phyloP scores from a whole-genome alignment of 1,140 invertebrate species.

The Armadillidium nasatum region DNA sequence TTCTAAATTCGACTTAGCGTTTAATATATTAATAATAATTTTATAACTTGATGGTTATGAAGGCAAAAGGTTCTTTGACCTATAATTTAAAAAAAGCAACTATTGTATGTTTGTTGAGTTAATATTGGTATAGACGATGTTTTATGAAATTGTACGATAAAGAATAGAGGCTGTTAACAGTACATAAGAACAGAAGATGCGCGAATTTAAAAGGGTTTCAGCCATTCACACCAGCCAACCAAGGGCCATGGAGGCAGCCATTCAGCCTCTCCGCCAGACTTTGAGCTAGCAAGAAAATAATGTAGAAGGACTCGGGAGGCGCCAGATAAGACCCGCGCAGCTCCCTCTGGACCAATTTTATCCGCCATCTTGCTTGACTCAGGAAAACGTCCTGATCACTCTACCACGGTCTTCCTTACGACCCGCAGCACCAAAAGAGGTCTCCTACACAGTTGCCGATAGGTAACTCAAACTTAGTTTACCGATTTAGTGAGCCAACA shows the following conservation, averaged over 20 bases:
- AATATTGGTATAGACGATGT: neutral
- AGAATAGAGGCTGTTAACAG: neutral
- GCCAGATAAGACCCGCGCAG: slow-evolving; percentile 3
- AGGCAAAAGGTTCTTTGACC: no score
- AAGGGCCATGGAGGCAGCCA: slow-evolving; percentile 9
- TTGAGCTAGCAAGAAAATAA: neutral
- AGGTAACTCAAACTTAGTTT: neutral
- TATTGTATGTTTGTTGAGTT: no score
- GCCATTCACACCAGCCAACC: slow-evolving; percentile 4
- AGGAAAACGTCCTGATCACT: slow-evolving; percentile 8
- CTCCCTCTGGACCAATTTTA: slow-evolving; percentile 9
- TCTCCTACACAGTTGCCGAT: neutral
- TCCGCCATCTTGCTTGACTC: slow-evolving; percentile 8
- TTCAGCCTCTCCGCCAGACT: slow-evolving; percentile 1
- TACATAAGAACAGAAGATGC: slow-evolving; percentile 1
- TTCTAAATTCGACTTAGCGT: no score
- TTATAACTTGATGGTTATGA: no score
- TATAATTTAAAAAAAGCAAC: no score
- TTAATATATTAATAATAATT: no score
- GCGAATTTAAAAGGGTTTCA: neutral
- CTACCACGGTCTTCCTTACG: neutral
- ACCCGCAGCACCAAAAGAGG: neutral
- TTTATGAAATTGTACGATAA: slow-evolving; percentile 1
- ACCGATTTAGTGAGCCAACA: neutral
- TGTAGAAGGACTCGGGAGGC: neutral